Evolutionary conservation across 2,113 vertebrate genomes (phyloP).

Genomic region (Polyodon spathula): DNA sequence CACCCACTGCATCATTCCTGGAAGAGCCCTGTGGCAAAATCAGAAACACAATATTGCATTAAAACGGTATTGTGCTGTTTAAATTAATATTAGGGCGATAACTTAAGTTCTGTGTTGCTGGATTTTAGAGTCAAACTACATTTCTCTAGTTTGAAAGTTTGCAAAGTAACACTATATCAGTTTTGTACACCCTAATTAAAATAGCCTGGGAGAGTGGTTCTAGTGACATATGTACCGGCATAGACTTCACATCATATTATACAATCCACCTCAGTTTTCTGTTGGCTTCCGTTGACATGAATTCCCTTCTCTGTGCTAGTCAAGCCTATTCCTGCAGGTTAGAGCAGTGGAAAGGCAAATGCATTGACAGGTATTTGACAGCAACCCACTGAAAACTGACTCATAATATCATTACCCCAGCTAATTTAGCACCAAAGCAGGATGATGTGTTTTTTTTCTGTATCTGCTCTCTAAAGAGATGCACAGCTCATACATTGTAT

Average conservation of each 20-base stretch:
- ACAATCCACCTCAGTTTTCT: too few species aligned
- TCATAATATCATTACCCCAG: neutral
- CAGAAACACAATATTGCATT: constrained; percentile 9
- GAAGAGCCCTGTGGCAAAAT: constrained; percentile 72
- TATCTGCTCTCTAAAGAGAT: neutral
- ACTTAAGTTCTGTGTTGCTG: too few species aligned
- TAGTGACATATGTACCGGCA: too few species aligned
- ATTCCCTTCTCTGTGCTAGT: too few species aligned
- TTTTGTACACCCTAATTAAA: too few species aligned
- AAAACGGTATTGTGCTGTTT: too few species aligned
- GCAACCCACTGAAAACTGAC: neutral
- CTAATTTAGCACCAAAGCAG: neutral
- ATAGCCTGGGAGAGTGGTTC: too few species aligned
- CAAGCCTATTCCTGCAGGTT: too few species aligned
- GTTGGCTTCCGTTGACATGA: too few species aligned
- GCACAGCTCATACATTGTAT: neutral
- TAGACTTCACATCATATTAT: too few species aligned
- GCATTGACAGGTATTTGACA: neutral
- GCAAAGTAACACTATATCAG: too few species aligned
- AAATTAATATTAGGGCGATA: too few species aligned
- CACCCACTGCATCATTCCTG: constrained; percentile 96
- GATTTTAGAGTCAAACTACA: constrained; percentile 8
- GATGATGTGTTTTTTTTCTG: neutral
- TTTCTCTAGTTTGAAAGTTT: constrained; percentile 3
- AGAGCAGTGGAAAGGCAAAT: constrained; percentile 14